Base-by-base conservation (phyloP, 2,113 vertebrate species). In the Cichladusa arquata region DNA sequence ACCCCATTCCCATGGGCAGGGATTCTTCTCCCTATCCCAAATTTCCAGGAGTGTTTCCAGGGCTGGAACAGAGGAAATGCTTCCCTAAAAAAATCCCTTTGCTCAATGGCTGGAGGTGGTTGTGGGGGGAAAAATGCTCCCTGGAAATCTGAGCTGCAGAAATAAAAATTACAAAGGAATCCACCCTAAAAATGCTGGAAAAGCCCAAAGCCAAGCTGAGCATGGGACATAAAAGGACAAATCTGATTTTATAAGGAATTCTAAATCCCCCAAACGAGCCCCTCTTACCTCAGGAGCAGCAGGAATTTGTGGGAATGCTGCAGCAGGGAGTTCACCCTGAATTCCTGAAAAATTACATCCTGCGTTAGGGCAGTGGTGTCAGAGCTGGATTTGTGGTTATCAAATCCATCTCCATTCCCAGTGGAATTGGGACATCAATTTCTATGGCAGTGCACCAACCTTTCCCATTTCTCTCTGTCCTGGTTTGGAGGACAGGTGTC, bases 51-150 rank as follows among this genome's bases (percentile, higher is more conserved):
- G 18, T 29, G 4, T 3, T 51, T 20, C 47, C 60, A 86, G 56
- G 56, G 19, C 5, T 62, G 57, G 40, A 16, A 3, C 24, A 71
- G 13, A 51, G 72, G 28, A 33, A 45, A 5, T 38, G 2, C 0
- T 71, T 67, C 50, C 53, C 26, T 17, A 5, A 31, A 11, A 65
- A 76, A 67, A 48, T 17, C 25, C 1, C 25, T 79, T 67, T 29
- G 12, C 3, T 4, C 12, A 31, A 34, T 0, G 13, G 51, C 10
- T 6, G 4, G 18, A 4, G 4, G 20, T 1, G 34, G 19, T 0
- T 22, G 50, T 50, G 71, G 64, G 34, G 3, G 26, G 4, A 28
- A 44, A 44, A 19, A 44, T 44, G 29, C 42, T 20, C 42, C 1
- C 40, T 65, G 64, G 0, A 50, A 69, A 26, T 14, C 47, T 40